These are phyloP conservation scores for Columba janthina DNA, from an alignment of 2,113 vertebrate species.

Conservation along the genomic window DNA sequence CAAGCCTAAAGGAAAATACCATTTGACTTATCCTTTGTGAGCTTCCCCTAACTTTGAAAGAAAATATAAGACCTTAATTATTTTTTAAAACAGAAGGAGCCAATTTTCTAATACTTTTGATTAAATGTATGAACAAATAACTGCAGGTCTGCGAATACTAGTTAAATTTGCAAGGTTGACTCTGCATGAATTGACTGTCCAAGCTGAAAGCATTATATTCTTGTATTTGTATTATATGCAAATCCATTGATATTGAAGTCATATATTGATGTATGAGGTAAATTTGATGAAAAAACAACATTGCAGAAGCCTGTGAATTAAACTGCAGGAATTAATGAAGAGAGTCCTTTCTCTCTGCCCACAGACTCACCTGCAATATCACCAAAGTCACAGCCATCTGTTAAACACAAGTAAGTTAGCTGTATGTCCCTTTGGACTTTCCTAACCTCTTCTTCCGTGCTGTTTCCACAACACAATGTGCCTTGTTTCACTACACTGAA, in stretches of 20 bases:
- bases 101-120: neutral
- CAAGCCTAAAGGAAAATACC: conserved; percentile 53
- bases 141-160: conserved; percentile 1
- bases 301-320: neutral
- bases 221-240: neutral
- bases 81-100: neutral
- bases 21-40: neutral
- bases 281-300: conserved; percentile 25
- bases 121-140: conserved; percentile 17
- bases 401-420: neutral
- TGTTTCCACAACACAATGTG: neutral
- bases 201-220: conserved; percentile 37
- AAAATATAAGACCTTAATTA: neutral
- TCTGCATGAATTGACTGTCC: conserved; percentile 13
- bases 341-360: neutral
- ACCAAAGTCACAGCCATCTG: neutral
- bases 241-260: conserved; percentile 28
- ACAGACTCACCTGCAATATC: neutral
- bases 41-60: conserved; percentile 10
- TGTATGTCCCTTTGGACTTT: neutral
- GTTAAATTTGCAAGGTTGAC: conserved; percentile 25
- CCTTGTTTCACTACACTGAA: neutral
- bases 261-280: neutral
- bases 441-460: neutral
- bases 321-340: neutral